phyloP scores from a whole-genome alignment of 2,888 invertebrate species.

The Sarcophaga rosellei region DNA sequence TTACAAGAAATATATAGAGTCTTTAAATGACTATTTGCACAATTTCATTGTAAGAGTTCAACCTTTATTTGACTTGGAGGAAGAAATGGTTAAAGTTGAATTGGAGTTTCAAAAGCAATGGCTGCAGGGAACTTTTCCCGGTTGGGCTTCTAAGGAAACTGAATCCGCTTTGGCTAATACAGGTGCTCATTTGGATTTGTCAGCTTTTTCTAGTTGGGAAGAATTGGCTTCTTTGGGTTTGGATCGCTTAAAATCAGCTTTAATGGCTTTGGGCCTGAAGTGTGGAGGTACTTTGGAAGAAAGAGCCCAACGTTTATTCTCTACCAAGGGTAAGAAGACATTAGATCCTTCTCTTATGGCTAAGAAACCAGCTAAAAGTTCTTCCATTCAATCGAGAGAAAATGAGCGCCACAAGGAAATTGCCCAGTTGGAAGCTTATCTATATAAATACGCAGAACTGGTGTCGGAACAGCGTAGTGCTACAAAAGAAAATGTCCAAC shows the following conservation, averaged over 20 bases:
- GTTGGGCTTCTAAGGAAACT: conserved; percentile 98
- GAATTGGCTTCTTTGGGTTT: conserved; percentile 98
- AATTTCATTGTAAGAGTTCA: conserved; percentile 92
- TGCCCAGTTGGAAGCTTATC: conserved; percentile 93
- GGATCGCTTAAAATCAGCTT: conserved; percentile 97
- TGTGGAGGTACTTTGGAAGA: conserved; percentile 99
- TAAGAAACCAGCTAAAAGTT: conserved; percentile 86
- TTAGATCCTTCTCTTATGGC: conserved; percentile 95
- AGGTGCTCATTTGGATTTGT: conserved; percentile 98
- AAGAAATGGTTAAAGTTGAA: conserved; percentile 89
- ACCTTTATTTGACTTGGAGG: conserved; percentile 91
- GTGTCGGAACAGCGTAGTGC: conserved; percentile 92
- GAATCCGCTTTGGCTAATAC: conserved; percentile 96
- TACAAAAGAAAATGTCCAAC: conserved; percentile 98
- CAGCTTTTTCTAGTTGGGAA: conserved; percentile 98
- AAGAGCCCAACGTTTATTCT: conserved; percentile 96
- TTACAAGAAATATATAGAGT: conserved; percentile 91
- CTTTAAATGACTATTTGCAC: conserved; percentile 91
- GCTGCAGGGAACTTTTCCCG: conserved; percentile 94
- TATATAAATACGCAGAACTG: conserved; percentile 92
- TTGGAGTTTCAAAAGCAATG: conserved; percentile 93
- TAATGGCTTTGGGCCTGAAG: conserved; percentile 97
- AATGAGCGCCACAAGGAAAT: conserved; percentile 91
- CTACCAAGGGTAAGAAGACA: conserved; percentile 96
- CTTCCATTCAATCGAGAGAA: conserved; percentile 83